phyloP scores from a whole-genome alignment of 1,140 invertebrate species.

The Caenorhabditis elegans region WBcel235 BX284605.5:12894001-12894500 shows the following conservation, averaged over 20 bases:
- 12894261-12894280: too few species aligned
- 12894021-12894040: slow-evolving; percentile 64
- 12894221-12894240: slow-evolving; percentile 64
- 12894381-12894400: too few species aligned
- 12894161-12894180: slow-evolving; percentile 61
- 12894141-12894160: slow-evolving; percentile 65
- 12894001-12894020: slow-evolving; percentile 65
- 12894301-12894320: too few species aligned
- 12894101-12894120: slow-evolving; percentile 32
- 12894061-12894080: background rate
- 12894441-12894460: too few species aligned
- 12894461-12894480: slow-evolving; percentile 4
- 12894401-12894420: too few species aligned
- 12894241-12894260: slow-evolving; percentile 42
- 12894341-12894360: too few species aligned
- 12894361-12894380: too few species aligned
- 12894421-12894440: too few species aligned
- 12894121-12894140: slow-evolving; percentile 51
- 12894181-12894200: slow-evolving; percentile 36
- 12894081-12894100: background rate
- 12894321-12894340: too few species aligned
- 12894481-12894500: slow-evolving; percentile 38
- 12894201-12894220: slow-evolving; percentile 61
- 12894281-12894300: too few species aligned
- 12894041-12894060: slow-evolving; percentile 62